A percentile compares a stretch with the other conserved stretches of the same genome.
These are phyloP conservation scores for Peromyscus leucopus DNA, from an alignment of 2,113 vertebrate genomes.

Conservation along the genomic window DNA sequence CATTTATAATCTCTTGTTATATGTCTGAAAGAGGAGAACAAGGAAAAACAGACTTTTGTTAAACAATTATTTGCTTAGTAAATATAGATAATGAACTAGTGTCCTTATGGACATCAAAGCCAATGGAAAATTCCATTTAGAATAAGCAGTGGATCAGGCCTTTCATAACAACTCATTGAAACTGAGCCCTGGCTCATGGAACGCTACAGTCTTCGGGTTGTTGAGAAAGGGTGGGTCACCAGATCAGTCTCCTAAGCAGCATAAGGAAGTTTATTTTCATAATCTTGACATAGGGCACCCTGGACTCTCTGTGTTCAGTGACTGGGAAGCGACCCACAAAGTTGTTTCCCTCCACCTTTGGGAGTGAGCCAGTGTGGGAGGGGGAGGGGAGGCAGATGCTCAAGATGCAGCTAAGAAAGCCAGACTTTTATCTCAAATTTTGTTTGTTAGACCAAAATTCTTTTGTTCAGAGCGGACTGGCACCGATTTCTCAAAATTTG, in stretches of 20 bases:
- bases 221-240: neutral
- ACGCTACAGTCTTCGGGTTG: neutral
- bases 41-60: neutral
- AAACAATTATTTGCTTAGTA: constrained; percentile 49
- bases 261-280: constrained; percentile 28
- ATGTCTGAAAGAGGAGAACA: constrained; percentile 13
- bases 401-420: constrained; percentile 72
- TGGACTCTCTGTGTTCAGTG: neutral
- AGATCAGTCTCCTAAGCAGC: neutral
- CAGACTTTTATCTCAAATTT: constrained; percentile 76
- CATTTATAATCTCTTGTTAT: constrained; percentile 4
- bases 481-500: constrained; percentile 82
- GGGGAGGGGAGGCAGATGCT: constrained; percentile 75
- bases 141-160: neutral
- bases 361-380: constrained; percentile 24
- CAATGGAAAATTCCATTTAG: constrained; percentile 42
- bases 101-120: neutral
- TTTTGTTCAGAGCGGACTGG: constrained; percentile 83
- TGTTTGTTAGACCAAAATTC: constrained; percentile 82
- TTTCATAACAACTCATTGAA: constrained; percentile 5
- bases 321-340: constrained; percentile 59
- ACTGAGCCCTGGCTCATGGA: neutral
- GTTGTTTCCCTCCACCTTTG: constrained; percentile 60
- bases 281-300: neutral
- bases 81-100: neutral